Conservation (phyloP, 2,888 invertebrate species). For the Isoperla grammatica region DNA sequence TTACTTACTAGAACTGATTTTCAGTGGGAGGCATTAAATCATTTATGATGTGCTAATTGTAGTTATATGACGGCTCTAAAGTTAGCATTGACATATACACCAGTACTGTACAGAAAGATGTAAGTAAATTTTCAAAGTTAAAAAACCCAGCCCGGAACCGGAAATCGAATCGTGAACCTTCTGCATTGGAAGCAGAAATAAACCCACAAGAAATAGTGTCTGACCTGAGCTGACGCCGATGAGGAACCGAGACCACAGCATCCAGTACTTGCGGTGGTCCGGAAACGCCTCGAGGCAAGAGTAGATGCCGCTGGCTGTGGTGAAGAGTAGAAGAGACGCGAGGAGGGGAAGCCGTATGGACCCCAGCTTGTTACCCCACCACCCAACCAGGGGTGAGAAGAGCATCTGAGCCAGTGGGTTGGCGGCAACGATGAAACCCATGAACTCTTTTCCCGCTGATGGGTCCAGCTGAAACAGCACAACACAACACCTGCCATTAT, state of each 20-base stretch:
- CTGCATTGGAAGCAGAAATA: no score
- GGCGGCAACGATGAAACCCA: slow-evolving; percentile 78
- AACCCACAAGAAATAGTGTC: no score
- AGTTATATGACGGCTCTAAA: no score
- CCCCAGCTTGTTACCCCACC: slow-evolving; percentile 74
- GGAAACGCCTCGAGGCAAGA: slow-evolving; percentile 67
- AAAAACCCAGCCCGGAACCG: no score
- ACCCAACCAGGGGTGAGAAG: slow-evolving; percentile 76
- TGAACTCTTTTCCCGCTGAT: slow-evolving; percentile 70
- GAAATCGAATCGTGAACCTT: no score
- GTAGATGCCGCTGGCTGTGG: slow-evolving; percentile 65
- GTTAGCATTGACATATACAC: no score
- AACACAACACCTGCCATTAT: no score
- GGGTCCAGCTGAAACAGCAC: slow-evolving; percentile 63
- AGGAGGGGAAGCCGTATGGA: slow-evolving; percentile 67
- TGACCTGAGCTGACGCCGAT: slow-evolving; percentile 82
- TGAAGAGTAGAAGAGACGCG: slow-evolving; percentile 63
- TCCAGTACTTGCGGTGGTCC: slow-evolving; percentile 60
- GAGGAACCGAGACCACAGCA: slow-evolving; percentile 69
- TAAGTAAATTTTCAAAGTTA: no score
- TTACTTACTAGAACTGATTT: no score
- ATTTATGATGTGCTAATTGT: no score
- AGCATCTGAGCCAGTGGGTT: slow-evolving; percentile 84
- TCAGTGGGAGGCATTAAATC: no score
- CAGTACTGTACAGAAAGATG: no score